Conservation (phyloP, 2,888 invertebrate species). For the Chrysolina haemoptera region DNA sequence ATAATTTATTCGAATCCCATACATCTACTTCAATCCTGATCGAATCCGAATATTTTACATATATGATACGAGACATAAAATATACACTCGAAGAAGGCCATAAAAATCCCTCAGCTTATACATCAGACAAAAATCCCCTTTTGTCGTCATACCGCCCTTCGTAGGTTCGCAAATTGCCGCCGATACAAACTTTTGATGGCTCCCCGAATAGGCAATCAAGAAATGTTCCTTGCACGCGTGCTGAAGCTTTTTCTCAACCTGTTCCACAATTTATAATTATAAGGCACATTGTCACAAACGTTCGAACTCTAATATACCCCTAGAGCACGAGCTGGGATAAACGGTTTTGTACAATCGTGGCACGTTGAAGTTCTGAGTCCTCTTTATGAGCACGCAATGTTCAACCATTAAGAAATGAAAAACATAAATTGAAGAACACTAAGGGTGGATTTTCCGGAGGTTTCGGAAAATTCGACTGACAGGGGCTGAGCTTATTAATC, state of each 20-base stretch:
- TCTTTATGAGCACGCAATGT: too few species aligned
- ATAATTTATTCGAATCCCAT: background rate
- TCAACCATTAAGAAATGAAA: too few species aligned
- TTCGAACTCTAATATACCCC: background rate
- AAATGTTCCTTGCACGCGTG: conserved; percentile 8
- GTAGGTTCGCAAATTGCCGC: background rate
- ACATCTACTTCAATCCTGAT: background rate
- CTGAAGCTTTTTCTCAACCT: background rate
- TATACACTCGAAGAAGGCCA: conserved; percentile 1
- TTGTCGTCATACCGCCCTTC: background rate
- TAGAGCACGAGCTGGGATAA: background rate
- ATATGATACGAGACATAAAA: background rate
- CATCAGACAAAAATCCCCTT: background rate
- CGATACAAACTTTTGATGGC: conserved; percentile 10
- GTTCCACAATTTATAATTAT: conserved; percentile 21
- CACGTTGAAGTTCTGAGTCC: too few species aligned
- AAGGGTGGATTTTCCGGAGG: too few species aligned
- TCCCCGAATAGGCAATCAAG: conserved; percentile 24
- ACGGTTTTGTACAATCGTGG: too few species aligned
- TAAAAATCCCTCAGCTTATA: background rate
- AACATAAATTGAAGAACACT: too few species aligned
- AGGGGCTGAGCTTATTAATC: too few species aligned
- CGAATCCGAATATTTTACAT: background rate
- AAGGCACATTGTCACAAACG: conserved; percentile 20
- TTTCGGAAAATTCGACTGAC: too few species aligned